These are phyloP conservation scores for Saccostrea cuccullata DNA, from an alignment of 1,140 invertebrate species.

Conservation along the genomic window DNA sequence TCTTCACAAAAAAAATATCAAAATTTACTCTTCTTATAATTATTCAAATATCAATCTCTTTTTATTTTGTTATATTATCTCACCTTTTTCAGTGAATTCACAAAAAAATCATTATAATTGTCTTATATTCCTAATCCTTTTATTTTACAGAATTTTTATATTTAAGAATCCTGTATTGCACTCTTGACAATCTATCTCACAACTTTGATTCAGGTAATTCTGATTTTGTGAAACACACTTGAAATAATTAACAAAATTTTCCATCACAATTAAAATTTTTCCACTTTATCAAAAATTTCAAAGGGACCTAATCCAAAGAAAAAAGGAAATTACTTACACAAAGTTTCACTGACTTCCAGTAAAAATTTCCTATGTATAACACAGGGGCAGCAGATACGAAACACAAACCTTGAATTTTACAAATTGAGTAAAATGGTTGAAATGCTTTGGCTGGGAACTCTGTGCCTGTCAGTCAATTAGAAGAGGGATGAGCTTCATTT, in stretches of 20 bases:
- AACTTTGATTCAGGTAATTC: background rate
- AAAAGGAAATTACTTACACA: background rate
- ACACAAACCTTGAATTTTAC: conserved; percentile 35
- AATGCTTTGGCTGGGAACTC: conserved; percentile 26
- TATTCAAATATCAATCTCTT: background rate
- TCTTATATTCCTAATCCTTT: background rate
- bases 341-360: background rate
- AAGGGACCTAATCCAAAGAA: conserved; percentile 24
- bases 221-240: background rate
- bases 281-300: background rate
- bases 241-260: background rate
- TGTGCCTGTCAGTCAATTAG: background rate
- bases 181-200: background rate
- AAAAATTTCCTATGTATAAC: background rate
- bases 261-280: background rate
- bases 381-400: background rate
- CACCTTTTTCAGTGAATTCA: background rate
- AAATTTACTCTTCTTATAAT: background rate
- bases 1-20: background rate
- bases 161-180: background rate
- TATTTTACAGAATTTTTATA: background rate
- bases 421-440: conserved; percentile 36
- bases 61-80: background rate
- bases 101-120: background rate
- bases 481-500: background rate